phyloP scores from a whole-genome alignment of 2,797 vertebrate species.

The Gouania willdenowi region DNA sequence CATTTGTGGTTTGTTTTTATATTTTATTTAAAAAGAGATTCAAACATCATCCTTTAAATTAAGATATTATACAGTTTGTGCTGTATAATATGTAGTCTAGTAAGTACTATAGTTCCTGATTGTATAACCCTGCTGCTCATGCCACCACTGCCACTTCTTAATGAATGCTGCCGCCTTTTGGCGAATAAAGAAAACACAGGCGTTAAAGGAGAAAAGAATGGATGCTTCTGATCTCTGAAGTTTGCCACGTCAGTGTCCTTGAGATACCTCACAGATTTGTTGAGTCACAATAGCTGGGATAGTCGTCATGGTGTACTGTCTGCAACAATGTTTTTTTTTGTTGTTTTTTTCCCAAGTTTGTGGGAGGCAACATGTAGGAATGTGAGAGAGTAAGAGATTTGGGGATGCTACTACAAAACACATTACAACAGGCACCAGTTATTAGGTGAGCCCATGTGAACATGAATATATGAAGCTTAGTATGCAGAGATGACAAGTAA shows the following conservation, averaged over 20 bases:
- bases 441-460: neutral
- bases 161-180: slow-evolving; percentile 55
- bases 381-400: slow-evolving; percentile 6
- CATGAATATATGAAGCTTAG: too few relatives aligned
- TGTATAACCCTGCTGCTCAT: neutral
- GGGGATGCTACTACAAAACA: too few relatives aligned
- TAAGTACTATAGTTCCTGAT: neutral
- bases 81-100: too few relatives aligned
- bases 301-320: slow-evolving; percentile 8
- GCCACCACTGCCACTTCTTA: slow-evolving; percentile 6
- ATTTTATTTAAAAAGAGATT: too few relatives aligned
- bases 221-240: slow-evolving; percentile 11
- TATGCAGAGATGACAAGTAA: too few relatives aligned
- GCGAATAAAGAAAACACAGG: slow-evolving; percentile 3
- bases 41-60: too few relatives aligned
- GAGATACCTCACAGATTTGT: slow-evolving; percentile 42
- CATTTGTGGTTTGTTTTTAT: too few relatives aligned
- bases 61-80: too few relatives aligned
- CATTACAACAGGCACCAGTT: too few relatives aligned
- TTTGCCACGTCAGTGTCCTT: slow-evolving; percentile 41
- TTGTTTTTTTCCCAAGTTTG: slow-evolving; percentile 1
- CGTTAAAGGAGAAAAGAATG: neutral
- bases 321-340: slow-evolving; percentile 6
- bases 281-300: slow-evolving; percentile 41
- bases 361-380: slow-evolving; percentile 17